Evolutionary conservation across 2,113 vertebrate genomes (phyloP), one percentile per base, ranked within the genome.

Genomic region (Esox niger): DNA sequence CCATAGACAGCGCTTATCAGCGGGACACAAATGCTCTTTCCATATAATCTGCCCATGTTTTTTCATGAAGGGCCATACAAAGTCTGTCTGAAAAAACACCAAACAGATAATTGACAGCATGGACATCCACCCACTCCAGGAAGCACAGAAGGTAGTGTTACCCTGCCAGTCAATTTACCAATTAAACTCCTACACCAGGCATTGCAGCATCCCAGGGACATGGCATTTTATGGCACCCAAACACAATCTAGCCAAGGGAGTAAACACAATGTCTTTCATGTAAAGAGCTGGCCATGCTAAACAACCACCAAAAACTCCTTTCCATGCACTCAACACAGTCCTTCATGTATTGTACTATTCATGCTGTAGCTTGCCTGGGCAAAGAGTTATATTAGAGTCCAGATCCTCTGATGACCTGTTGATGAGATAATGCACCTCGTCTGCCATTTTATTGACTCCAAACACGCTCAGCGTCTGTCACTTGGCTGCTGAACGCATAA

Each of bases 351-450:
- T 33, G 27, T n/a, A 32, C 29, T 63, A 43, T 43, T 43, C 17
- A 43, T 43, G 38, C 38, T 4, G 3, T 32, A 62, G 15, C 21
- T 32, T 20, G n/a, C 38, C 32, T 23, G 32, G 38, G n/a, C 38
- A 31, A 35, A 31, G 32, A 32, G 25, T 32, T 11, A 32, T 35
- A 62, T 26, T 62, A 62, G 60, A 35, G 38, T 29, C 38, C 6
- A 15, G 60, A 33, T 61, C 59, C 59, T 61, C 30, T 61, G 59
- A 61, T 61, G 59, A 33, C 59, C 59, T 17, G 30, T 30, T 61
- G 59, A 61, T 61, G 33, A 33, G 17, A 20, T 23, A 20, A 33
- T 33, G 17, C 59, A 33, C 17, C 30, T 7, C 11, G 17, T 13
- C 8, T 13, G 13, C 27, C 56, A 59, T 30, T 29, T 59, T 33